phyloP scores from a whole-genome alignment of 2,888 invertebrate species.

The Anorthoa munda region DNA sequence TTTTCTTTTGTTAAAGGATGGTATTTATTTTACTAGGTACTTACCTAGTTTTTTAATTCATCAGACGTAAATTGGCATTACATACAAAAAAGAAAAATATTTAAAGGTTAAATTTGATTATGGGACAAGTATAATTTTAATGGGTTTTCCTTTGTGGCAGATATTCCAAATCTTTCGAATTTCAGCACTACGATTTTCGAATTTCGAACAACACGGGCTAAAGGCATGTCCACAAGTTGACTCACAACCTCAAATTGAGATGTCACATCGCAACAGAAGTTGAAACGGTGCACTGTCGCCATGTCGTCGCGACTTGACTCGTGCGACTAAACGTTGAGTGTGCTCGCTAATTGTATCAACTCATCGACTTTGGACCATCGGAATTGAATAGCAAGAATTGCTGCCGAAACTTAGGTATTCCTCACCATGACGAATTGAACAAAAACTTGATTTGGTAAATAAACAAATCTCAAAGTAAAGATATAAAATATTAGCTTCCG shows the following conservation, averaged over 20 bases:
- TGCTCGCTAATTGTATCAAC: conserved; percentile 62
- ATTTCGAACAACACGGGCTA: not conserved
- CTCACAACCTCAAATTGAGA: conserved; percentile 56
- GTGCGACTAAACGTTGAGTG: conserved; percentile 60
- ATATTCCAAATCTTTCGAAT: not conserved
- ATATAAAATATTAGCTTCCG: too few species aligned
- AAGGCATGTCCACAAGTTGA: conserved; percentile 63
- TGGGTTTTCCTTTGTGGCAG: not conserved
- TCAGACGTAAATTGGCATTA: not conserved
- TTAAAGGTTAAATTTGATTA: too few species aligned
- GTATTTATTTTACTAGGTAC: not conserved
- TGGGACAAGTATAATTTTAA: too few species aligned
- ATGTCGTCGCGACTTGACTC: conserved; percentile 62
- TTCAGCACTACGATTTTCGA: not conserved
- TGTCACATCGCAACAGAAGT: conserved; percentile 62
- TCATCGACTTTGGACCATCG: conserved; percentile 4
- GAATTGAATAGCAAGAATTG: not conserved
- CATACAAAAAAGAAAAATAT: not conserved
- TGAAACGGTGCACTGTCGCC: conserved; percentile 67
- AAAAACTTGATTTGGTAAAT: too few species aligned
- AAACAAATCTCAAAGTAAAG: too few species aligned
- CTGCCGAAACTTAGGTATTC: not conserved
- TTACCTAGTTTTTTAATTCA: too few species aligned
- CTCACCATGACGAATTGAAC: too few species aligned
- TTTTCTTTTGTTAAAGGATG: not conserved